Base-by-base conservation (phyloP, 2,113 vertebrate genomes). In the Pogona vitticeps region DNA sequence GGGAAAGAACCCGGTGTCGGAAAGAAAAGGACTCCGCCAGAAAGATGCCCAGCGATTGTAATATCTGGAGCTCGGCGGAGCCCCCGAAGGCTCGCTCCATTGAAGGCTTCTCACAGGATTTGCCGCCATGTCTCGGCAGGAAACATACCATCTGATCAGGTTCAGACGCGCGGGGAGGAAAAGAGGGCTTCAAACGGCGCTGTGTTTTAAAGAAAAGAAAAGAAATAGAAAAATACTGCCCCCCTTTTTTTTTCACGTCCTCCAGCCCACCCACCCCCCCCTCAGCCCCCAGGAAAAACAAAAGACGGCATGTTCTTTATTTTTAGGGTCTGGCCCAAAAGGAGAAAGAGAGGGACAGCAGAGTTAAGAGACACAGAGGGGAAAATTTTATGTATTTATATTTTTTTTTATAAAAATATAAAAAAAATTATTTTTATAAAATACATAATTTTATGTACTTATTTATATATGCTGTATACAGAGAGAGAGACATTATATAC, bases 61-160 rank as follows among this genome's bases (percentile, higher is more conserved):
- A 97, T 97, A 97, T 97, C 95, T 96, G 95, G 89, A 97, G 95
- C 94, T 95, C 95, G 96, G 93, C 94, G 92, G 91, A 95, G 93
- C 94, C 95, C 33, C 95, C 61, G 14, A 6, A 18, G 28, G 0
- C 75, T 7, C 94, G 94, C 93, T 91, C 96, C 95, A 98, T 98
- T 97, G 96, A 98, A 96, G 94, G 94, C 94, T 94, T 95, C 97
- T 97, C 95, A 96, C 93, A 96, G 95, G 94, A 96, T 95, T n/a
- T 95, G 96, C 97, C 95, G 97, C 97, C 97, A 97, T 97, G 97
- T 98, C 98, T 95, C 97, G 97, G 97, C 98, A 98, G 98, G 98
- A 98, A 98, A 97, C 97, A 95, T 94, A 97, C 96, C 97, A 97
- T 98, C 98, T 98, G 98, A 98, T 98, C 98, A 98, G 98, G 98